Evolutionary conservation across 2,797 vertebrate genomes (phyloP).

Genomic region (Microctenopoma stevenorrisi): DNA sequence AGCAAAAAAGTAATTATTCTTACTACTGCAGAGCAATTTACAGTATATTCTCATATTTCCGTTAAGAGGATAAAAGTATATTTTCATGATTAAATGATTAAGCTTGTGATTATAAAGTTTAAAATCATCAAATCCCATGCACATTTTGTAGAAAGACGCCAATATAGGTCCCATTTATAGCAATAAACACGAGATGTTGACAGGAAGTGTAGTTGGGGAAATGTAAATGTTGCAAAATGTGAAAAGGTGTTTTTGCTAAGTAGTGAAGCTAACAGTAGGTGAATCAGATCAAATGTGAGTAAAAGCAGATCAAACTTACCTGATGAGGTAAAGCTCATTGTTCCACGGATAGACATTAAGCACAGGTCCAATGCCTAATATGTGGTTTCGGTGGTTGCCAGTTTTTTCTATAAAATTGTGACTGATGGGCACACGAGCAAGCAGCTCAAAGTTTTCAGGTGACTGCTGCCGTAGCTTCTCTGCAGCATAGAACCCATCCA

Average conservation of each 20-base stretch:
- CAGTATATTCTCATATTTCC: neutral
- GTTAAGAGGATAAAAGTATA: no score
- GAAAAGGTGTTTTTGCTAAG: no score
- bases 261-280: neutral
- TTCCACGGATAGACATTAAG: conserved; percentile 94
- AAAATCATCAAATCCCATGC: no score
- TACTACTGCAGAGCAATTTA: no score
- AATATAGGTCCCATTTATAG: no score
- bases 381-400: conserved; percentile 87
- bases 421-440: conserved; percentile 86
- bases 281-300: neutral
- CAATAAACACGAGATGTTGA: neutral
- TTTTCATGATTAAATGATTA: no score
- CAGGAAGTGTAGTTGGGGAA: no score
- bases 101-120: no score
- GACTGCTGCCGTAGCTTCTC: conserved; percentile 82
- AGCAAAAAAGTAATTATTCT: no score
- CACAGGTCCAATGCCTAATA: conserved; percentile 89
- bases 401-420: conserved; percentile 90
- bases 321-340: conserved; percentile 92
- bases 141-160: no score
- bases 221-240: no score
- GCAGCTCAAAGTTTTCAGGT: conserved; percentile 87
- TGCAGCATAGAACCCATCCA: conserved; percentile 93
- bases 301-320: conserved; percentile 74